Evolutionary conservation across 2,797 vertebrate species (phyloP), one percentile per base, ranked within the genome.

Genomic region (Sebastiscus tertius): DNA sequence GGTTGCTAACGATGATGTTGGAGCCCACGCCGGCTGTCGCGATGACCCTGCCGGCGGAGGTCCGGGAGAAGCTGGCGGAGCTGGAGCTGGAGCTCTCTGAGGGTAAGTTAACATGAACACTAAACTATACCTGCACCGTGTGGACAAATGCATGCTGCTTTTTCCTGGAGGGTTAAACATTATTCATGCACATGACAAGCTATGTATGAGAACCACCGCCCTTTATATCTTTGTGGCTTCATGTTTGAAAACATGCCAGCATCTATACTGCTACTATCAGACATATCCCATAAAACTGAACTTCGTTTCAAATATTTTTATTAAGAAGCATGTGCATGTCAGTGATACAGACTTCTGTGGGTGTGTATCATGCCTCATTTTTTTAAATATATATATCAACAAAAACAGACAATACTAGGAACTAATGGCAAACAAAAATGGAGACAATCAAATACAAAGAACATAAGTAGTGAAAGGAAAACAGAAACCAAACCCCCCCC

Each of bases 41-140:
- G 8, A 89, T 95, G 92, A 95, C 93, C 73, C 94, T 96, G 74
- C 96, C 96, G 83, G 95, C 92, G 75, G 96, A 96, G 94, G 96
- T 96, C 74, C 95, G 96, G 65, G 96, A 96, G 92, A 96, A 96
- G 92, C 95, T 97, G 92, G 96, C 96, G 74, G 96, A 96, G 95
- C 94, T 97, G 80, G 96, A 97, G 93, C 94, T 96, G 87, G 96
- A 97, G 93, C 95, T 97, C 7, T 97, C 96, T 9, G 96, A 97
- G 86, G 96, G 96, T 96, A 91, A 92, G 85, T 76, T 80, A 79
- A 34, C 75, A 52, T 46, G 27, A 1, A 75, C 52, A 18, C 10
- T 26, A 26, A 42, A 65, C 58, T 20, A n/a, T 39, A 39, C 36
- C 14, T 18, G 4, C 61, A 16, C 56, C 18, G 55, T 66, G 60